Base-by-base conservation (phyloP, 2,113 vertebrate genomes). In the Odontophorus gujanensis region DNA sequence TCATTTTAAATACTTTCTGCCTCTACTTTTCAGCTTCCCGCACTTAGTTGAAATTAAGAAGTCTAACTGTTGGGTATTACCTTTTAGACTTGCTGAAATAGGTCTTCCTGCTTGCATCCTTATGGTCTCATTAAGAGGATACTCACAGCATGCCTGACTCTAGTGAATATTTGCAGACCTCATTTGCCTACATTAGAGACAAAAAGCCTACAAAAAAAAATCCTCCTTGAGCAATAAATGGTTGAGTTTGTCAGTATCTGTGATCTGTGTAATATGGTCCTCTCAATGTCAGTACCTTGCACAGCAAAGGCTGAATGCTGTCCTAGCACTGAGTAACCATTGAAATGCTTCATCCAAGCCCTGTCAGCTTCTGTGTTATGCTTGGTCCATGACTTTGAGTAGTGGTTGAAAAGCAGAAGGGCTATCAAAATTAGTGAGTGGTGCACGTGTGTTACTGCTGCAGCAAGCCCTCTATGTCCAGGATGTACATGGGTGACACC, bases 101-200 rank as follows among this genome's bases (percentile, higher is more conserved):
- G 97, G 93, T 98, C 96, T 97, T 98, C 92, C 94, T 96, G 92
- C 95, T 94, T 90, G 94, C 95, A 92, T 98, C 97, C 97, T 97
- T 92, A 90, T 97, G 95, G 97, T 96, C 98, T 97, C 98, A 95
- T 98, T 98, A 98, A 97, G 85, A 90, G 61, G 77, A 96, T 95
- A 92, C 87, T 96, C 98, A 97, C 98, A 98, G 98, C 97, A 97
- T 92, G 98, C 92, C 94, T 97, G 96, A 88, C 97, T 97, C 95
- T 58, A 93, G 97, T 95, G 97, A 98, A 97, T 97, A 97, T 98
- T 96, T 97, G 95, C 97, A 96, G 95, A 96, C 92, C 97, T 98
- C 97, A 98, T 98, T 98, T 98, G 97, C 97, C 97, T 98, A 97
- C 97, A 98, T 98, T 98, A 98, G 91, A 97, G 96, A 96, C 92